These are phyloP conservation scores for Todiramphus chloris DNA, from an alignment of 2,113 vertebrate genomes.

Conservation along the genomic window DNA sequence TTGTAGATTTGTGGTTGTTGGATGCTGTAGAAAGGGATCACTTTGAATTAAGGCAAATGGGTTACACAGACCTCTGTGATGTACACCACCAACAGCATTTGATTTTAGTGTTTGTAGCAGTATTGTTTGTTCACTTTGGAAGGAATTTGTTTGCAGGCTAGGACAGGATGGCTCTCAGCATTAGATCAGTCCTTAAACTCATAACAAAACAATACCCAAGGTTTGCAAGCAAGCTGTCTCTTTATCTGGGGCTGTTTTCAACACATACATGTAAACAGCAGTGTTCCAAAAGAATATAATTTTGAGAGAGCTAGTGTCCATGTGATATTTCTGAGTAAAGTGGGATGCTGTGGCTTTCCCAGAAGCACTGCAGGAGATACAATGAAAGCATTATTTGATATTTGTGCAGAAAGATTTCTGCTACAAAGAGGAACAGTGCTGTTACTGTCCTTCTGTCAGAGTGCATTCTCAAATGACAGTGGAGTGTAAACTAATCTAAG, in stretches of 20 bases:
- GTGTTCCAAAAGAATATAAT: neutral
- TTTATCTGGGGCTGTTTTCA: neutral
- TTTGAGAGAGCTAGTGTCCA: neutral
- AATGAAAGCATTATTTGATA: neutral
- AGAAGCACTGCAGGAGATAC: neutral
- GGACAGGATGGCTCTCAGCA: neutral
- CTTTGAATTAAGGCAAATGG: neutral
- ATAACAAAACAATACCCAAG: neutral
- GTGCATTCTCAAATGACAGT: rapidly evolving
- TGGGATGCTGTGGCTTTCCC: neutral
- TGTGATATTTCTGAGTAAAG: neutral
- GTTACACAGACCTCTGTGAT: rapidly evolving
- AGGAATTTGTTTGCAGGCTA: neutral
- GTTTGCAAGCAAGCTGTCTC: neutral
- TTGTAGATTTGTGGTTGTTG: neutral
- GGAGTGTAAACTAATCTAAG: neutral
- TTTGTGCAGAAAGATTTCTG: neutral
- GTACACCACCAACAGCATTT: neutral
- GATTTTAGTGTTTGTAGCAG: neutral
- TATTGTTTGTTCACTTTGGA: neutral
- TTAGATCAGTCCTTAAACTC: neutral
- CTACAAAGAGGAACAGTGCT: neutral
- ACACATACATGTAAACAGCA: rapidly evolving
- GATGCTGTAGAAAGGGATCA: neutral
- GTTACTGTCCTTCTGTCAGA: neutral